Conservation (phyloP, 1,140 invertebrate genomes). For the Brachionus koreanus region DNA sequence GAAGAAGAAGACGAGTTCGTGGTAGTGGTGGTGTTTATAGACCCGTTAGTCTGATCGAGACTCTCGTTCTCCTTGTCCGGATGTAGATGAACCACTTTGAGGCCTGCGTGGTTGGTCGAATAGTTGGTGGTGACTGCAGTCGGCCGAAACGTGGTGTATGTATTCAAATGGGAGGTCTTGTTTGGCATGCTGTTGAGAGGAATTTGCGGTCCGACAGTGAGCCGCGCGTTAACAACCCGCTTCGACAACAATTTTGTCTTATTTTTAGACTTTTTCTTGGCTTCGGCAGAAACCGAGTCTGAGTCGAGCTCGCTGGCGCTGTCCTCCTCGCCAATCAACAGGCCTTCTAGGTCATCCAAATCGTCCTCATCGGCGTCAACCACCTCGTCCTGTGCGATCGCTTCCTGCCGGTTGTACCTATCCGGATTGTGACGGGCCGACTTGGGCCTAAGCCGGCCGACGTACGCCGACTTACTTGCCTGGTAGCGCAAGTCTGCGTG, state of each 20-base stretch:
- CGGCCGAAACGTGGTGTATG: constrained; percentile 36
- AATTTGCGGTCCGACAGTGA: neutral
- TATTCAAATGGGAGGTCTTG: constrained; percentile 9
- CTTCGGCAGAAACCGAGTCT: neutral
- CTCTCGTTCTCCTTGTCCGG: constrained; percentile 4
- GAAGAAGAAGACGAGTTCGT: constrained; percentile 35
- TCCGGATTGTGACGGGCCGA: constrained; percentile 26
- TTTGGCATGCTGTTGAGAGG: neutral
- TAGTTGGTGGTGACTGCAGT: constrained; percentile 40
- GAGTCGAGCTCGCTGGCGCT: constrained; percentile 26
- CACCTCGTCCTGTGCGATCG: neutral
- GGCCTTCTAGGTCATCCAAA: neutral
- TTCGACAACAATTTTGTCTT: constrained; percentile 20
- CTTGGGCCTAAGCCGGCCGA: neutral
- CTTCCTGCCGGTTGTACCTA: neutral
- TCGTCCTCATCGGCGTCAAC: neutral
- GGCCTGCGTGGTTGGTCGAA: neutral
- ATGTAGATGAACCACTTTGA: constrained; percentile 14
- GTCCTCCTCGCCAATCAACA: constrained; percentile 21
- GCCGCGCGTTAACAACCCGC: neutral
- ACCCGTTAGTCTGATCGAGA: constrained; percentile 22
- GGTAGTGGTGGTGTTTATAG: constrained; percentile 3
- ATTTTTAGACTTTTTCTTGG: neutral
- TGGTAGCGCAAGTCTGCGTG: neutral
- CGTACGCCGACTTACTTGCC: constrained; percentile 14